Conservation (phyloP, 2,888 invertebrate genomes). For the Acanthosepion pharaonis region DNA sequence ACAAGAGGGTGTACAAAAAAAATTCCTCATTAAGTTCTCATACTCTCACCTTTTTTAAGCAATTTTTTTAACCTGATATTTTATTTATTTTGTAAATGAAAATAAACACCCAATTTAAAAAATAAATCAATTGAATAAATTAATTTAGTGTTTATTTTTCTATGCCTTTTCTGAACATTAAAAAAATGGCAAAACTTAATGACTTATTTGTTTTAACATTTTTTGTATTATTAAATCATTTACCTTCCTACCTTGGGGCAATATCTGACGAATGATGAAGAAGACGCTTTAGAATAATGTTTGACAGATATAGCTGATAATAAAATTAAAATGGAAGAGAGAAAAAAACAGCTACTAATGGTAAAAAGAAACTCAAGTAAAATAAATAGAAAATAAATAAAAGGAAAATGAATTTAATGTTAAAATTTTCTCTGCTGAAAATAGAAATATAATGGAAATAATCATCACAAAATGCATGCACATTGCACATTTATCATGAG, state of each 20-base stretch:
- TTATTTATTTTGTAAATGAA: background rate
- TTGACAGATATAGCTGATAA: background rate
- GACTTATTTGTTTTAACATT: background rate
- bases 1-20: no score
- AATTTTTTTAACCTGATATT: background rate
- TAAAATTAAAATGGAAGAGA: background rate
- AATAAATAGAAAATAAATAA: background rate
- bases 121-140: background rate
- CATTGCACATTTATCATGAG: background rate
- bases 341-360: background rate
- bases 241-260: background rate
- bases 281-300: background rate
- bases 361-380: background rate
- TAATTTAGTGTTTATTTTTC: background rate
- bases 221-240: background rate
- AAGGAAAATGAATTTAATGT: background rate
- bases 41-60: background rate
- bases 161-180: background rate
- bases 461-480: background rate
- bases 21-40: background rate
- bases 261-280: background rate
- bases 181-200: background rate
- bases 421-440: background rate
- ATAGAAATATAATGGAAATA: background rate
- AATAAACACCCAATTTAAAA: constrained; percentile 20